A percentile compares a stretch with the other conserved stretches of the same genome.
These are phyloP conservation scores for Macrosiphum euphorbiae DNA, from an alignment of 2,888 invertebrate genomes.

Conservation along the genomic window DNA sequence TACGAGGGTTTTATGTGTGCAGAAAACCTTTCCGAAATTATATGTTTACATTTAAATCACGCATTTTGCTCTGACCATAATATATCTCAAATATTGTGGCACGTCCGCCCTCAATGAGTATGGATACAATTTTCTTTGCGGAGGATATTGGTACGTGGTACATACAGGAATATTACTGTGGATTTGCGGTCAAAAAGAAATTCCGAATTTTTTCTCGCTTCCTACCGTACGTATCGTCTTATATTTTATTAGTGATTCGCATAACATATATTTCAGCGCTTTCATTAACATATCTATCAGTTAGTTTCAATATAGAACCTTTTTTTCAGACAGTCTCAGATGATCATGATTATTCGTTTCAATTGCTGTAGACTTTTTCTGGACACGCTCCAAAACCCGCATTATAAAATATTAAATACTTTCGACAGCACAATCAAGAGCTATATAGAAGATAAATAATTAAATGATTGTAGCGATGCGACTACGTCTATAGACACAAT, in stretches of 20 bases:
- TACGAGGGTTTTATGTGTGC: neutral
- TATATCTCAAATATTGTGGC: neutral
- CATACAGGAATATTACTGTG: too few species aligned
- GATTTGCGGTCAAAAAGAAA: conserved; percentile 25
- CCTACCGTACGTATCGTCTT: neutral
- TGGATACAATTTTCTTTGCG: neutral
- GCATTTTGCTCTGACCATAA: neutral
- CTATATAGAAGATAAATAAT: neutral
- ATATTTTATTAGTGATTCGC: neutral
- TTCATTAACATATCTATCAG: neutral
- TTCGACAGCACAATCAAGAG: neutral
- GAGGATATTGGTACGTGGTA: neutral
- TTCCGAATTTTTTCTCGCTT: neutral
- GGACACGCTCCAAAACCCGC: conserved; percentile 9
- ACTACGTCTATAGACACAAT: neutral
- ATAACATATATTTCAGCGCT: neutral
- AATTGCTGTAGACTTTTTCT: neutral
- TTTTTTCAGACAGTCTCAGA: neutral
- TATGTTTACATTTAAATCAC: neutral
- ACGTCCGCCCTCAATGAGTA: neutral
- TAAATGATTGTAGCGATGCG: neutral
- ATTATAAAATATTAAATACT: neutral
- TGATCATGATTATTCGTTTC: neutral
- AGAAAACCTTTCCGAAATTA: conserved; percentile 6
- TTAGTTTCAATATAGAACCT: neutral